These are phyloP conservation scores for Drosophila leonis DNA, from an alignment of 2,888 invertebrate genomes.

Conservation along the genomic window DNA sequence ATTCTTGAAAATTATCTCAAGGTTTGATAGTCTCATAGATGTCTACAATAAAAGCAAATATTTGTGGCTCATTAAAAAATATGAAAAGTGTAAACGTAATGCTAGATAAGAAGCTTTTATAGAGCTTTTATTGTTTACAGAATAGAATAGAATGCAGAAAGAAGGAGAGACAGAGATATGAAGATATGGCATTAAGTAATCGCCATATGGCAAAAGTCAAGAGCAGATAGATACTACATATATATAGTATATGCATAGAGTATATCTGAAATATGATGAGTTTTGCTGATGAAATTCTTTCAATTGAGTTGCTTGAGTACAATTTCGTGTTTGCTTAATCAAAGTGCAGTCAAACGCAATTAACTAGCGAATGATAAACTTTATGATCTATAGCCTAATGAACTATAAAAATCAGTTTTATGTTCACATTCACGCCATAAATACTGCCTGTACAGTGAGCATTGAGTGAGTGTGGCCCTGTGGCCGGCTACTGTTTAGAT, in stretches of 20 bases:
- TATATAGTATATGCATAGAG: neutral
- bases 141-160: neutral
- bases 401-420: conserved; percentile 29
- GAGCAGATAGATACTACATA: neutral
- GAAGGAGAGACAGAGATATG: neutral
- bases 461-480: neutral
- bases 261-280: neutral
- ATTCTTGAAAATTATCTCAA: conserved; percentile 28
- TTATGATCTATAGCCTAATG: conserved; percentile 14
- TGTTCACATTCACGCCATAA: conserved; percentile 26
- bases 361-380: conserved; percentile 8
- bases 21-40: conserved; percentile 30
- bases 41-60: conserved; percentile 38
- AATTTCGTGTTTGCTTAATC: conserved; percentile 3
- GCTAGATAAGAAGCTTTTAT: conserved; percentile 48
- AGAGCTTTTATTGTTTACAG: neutral
- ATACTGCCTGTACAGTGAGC: conserved; percentile 4
- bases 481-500: neutral
- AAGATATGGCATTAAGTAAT: conserved; percentile 36
- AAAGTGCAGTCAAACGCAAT: conserved; percentile 18
- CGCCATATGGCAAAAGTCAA: conserved; percentile 35
- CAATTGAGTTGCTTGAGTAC: conserved; percentile 10
- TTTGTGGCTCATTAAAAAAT: conserved; percentile 15
- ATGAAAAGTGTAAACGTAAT: conserved; percentile 30
- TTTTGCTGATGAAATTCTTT: neutral